A percentile compares a stretch with the other conserved stretches of the same genome.
phyloP scores from a whole-genome alignment of 2,888 invertebrate species.

The Pristionchus entomophagus region DNA sequence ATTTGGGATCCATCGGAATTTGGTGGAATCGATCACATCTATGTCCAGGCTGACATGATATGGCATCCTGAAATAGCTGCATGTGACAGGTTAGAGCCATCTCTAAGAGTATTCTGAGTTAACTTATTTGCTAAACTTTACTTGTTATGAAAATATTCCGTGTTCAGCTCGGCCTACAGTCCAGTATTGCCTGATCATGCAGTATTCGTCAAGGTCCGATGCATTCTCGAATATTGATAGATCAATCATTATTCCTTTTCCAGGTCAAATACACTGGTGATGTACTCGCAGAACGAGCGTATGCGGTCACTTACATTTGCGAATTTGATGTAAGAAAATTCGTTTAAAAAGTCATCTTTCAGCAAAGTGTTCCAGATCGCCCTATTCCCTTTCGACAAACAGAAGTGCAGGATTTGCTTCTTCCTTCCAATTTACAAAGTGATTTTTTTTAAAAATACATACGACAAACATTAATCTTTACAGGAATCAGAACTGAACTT shows the following conservation, averaged over 20 bases:
- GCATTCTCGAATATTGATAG: neutral
- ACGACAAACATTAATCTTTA: neutral
- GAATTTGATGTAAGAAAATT: conserved; percentile 32
- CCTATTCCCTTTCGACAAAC: conserved; percentile 22
- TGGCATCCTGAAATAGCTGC: conserved; percentile 41
- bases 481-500: neutral
- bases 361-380: conserved; percentile 8
- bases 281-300: neutral
- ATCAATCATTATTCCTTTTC: neutral
- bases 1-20: conserved; percentile 31
- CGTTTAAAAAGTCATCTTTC: neutral
- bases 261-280: conserved; percentile 31
- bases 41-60: neutral
- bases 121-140: too few relatives aligned
- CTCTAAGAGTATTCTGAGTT: too few relatives aligned
- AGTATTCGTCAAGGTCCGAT: neutral
- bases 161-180: conserved; percentile 16
- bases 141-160: neutral
- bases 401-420: conserved; percentile 30
- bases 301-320: conserved; percentile 34
- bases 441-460: neutral
- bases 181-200: conserved; percentile 6
- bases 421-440: conserved; percentile 28
- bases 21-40: conserved; percentile 39
- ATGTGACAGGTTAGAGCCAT: conserved; percentile 29